phyloP scores from a whole-genome alignment of 2,888 invertebrate genomes.

The Hartigia nigra region DNA sequence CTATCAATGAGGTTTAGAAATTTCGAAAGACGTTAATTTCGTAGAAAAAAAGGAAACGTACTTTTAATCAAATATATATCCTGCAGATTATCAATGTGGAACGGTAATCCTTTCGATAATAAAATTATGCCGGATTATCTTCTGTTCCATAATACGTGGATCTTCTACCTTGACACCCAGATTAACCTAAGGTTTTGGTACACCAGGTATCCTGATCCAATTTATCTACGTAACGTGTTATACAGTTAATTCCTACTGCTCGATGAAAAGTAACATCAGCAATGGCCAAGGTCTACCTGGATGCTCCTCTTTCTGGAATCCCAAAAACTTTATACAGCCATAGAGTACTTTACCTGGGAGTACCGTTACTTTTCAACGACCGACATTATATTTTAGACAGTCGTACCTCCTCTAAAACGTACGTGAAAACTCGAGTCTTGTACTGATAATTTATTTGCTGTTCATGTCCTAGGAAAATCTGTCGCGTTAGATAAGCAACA shows the following conservation, averaged over 20 bases:
- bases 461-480: background rate
- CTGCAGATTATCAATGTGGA: background rate
- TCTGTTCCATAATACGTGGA: background rate
- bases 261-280: background rate
- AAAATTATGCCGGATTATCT: background rate
- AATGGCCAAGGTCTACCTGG: background rate
- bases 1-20: background rate
- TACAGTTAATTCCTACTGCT: background rate
- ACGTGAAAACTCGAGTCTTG: background rate
- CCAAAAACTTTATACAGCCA: background rate
- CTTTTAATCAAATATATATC: background rate
- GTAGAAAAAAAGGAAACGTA: background rate
- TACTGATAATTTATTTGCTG: background rate
- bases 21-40: background rate
- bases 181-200: conserved; percentile 6
- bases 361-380: background rate
- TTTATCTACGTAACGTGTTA: conserved; percentile 13
- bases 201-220: conserved; percentile 29
- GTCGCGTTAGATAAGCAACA: background rate
- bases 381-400: background rate
- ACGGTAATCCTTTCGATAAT: background rate
- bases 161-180: background rate
- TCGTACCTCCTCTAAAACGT: background rate
- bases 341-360: background rate
- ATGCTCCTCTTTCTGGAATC: background rate